Base-by-base conservation (phyloP, 2,797 vertebrate genomes). In the Vireo griseus region DNA sequence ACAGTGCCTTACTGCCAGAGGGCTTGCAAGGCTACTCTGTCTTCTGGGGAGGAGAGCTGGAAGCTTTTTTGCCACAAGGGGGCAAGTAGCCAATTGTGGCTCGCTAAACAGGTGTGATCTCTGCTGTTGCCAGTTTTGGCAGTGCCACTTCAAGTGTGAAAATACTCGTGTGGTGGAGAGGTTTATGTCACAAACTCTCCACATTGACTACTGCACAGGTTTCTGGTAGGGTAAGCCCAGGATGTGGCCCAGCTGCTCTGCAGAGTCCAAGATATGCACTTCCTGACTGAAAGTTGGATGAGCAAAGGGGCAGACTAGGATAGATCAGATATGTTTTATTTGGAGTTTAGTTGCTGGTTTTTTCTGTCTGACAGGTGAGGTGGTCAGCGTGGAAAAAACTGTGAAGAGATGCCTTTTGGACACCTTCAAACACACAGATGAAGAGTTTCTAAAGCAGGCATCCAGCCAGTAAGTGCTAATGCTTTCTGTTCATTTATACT, bases 391-490 rank as follows among this genome's bases (percentile, higher is more conserved):
- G 77, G 99, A 99, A 95, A 99, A 99, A 92, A 98, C 98, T 16
- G 98, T 99, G n/a, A 99, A 98, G 97, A 99, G 98, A 90, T 99
- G 99, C 96, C 98, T 99, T 50, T 86, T 99, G 90, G 99, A 99
- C 91, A 98, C 99, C 4, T 99, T 99, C 81, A 98, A 98, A 47
- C 99, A 99, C 68, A 99, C 99, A 0, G 99, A 99, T 20, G 99
- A 99, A 39, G 99, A 99, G 66, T 99, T 99, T 87, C 98, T 99
- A 65, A 99, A 98, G 96, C 99, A 98, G 93, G 99, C 99, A 7
- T 99, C 99, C 26, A 99, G 99, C 97, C 99, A 99, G 99, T 99
- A 95, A 98, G 99, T 98, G 37, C 26, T 37, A 81, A 55, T 11
- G 5, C 47, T 31, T 54, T 25, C 37, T 21, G 2, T 45, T 72